Evolutionary conservation across 92 coral and sea anemone genomes (phyloP).

Genomic region (Siderastrea siderea): DNA sequence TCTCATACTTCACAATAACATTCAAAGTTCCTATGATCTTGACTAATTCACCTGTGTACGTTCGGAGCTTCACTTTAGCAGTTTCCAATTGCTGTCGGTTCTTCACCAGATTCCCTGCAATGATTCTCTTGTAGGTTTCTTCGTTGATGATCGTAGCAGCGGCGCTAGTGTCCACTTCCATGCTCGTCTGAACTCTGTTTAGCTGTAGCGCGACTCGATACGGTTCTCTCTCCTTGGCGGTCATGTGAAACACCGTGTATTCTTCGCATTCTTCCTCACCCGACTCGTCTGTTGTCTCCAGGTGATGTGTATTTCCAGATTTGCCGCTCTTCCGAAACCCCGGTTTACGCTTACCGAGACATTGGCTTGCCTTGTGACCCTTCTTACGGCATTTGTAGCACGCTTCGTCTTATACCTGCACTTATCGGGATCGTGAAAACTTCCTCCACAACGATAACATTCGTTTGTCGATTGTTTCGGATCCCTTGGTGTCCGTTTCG

Average conservation of each 20-base stretch:
- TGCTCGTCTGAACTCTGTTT: conserved; percentile 17
- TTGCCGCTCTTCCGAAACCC: not conserved
- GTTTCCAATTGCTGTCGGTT: not conserved
- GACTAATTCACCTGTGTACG: conserved; percentile 63
- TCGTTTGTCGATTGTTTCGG: not conserved
- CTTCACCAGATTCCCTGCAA: not conserved
- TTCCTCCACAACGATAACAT: conserved; percentile 48
- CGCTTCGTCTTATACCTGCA: conserved; percentile 39
- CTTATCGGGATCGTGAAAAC: conserved; percentile 17
- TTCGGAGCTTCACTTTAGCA: conserved; percentile 47
- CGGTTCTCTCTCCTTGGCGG: conserved; percentile 14
- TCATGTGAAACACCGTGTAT: conserved; percentile 4
- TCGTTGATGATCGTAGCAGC: conserved; percentile 24
- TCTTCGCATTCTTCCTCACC: not conserved
- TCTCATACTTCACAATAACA: conserved; percentile 37
- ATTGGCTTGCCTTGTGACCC: not conserved
- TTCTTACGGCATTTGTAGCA: conserved; percentile 7
- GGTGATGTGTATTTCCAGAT: not conserved
- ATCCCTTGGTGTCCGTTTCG: not conserved
- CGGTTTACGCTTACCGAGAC: not conserved
- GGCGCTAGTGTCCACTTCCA: conserved; percentile 17
- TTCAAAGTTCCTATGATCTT: conserved; percentile 53
- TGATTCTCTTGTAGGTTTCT: conserved; percentile 24
- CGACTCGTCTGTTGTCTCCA: conserved; percentile 13
- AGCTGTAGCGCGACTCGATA: conserved; percentile 21